A percentile compares a stretch with the other conserved stretches of the same genome.
phyloP scores from a whole-genome alignment of 2,888 invertebrate species.

The Torymus auratus region DNA sequence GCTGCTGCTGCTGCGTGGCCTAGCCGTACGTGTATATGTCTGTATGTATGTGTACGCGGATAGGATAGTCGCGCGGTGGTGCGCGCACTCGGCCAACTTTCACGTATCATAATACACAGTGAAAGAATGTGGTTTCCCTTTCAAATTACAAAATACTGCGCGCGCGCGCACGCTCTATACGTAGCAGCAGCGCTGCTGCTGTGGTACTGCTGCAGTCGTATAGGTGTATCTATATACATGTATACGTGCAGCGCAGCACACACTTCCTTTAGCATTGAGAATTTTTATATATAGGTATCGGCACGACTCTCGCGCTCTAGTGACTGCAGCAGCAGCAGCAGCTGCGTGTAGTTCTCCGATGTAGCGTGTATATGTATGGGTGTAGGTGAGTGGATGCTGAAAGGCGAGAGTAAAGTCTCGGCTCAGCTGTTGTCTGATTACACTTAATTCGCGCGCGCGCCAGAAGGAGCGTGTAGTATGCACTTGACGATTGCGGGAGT shows the following conservation, averaged over 20 bases:
- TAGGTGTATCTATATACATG: background rate
- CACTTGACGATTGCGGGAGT: constrained; percentile 52
- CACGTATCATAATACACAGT: constrained; percentile 76
- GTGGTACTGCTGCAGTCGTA: no score
- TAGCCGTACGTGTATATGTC: constrained; percentile 8
- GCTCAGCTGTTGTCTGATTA: constrained; percentile 53
- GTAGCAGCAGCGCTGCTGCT: background rate
- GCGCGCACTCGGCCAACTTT: constrained; percentile 72
- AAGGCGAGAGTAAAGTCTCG: background rate
- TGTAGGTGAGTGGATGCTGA: background rate
- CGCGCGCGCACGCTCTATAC: constrained; percentile 44
- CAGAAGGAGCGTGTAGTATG: constrained; percentile 8
- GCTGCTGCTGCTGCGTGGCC: background rate
- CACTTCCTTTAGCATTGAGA: constrained; percentile 66
- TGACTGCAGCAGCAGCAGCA: background rate
- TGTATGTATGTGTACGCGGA: background rate
- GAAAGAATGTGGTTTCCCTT: constrained; percentile 76
- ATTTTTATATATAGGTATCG: constrained; percentile 56
- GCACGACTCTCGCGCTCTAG: background rate
- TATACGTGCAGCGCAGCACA: constrained; percentile 39
- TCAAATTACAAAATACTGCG: constrained; percentile 75
- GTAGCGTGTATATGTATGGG: background rate
- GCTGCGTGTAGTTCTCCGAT: background rate
- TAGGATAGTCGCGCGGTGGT: constrained; percentile 63
- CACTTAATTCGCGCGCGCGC: constrained; percentile 42